Percentiles rank a stretch among this genome's conserved stretches.
Conservation (phyloP, 2,797 vertebrate genomes). For the Poecilia gillii region DNA sequence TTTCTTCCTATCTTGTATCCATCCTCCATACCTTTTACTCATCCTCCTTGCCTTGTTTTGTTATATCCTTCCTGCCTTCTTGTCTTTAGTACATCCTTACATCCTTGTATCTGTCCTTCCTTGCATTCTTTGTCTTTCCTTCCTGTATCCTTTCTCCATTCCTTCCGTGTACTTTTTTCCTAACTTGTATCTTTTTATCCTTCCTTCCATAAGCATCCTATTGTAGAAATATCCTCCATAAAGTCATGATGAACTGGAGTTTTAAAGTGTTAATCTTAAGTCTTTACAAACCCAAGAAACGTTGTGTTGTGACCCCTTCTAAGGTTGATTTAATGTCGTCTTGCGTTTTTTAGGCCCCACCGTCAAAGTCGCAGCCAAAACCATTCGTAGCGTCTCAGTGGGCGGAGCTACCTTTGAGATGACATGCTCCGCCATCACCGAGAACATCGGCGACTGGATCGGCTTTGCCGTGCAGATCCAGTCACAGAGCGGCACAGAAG, state of each 20-base stretch:
- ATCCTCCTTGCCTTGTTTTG: not conserved
- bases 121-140: not conserved
- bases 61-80: not conserved
- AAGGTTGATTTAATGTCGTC: not conserved
- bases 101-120: not conserved
- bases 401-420: conserved; percentile 94
- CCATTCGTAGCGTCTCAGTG: conserved; percentile 83
- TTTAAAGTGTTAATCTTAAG: not conserved
- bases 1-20: not conserved
- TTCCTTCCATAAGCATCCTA: not conserved
- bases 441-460: conserved; percentile 83
- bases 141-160: not conserved
- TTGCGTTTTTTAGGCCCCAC: conserved; percentile 78
- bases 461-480: conserved; percentile 89
- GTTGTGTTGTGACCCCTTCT: conserved; percentile 1
- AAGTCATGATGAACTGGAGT: not conserved
- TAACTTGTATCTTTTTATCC: not conserved
- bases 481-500: conserved; percentile 77
- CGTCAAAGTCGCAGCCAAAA: conserved; percentile 84
- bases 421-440: conserved; percentile 84
- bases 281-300: conserved; percentile 3
- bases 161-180: not conserved
- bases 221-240: not conserved
- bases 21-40: not conserved
- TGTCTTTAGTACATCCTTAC: not conserved